These are phyloP conservation scores for Ormyrus labotus DNA, from an alignment of 2,888 invertebrate species.

Conservation along the genomic window DNA sequence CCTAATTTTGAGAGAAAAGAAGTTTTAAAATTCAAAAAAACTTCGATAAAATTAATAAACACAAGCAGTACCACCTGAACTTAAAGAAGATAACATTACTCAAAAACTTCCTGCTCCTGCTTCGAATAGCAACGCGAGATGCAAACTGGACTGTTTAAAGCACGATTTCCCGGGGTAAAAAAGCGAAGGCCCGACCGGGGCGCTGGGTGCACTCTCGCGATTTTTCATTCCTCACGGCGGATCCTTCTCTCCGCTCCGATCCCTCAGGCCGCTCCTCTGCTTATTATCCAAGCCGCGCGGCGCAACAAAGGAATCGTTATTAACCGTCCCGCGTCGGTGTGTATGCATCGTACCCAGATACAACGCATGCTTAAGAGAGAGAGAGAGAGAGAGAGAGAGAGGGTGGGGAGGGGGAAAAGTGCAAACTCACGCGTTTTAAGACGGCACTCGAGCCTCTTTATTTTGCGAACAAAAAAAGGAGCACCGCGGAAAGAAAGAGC, in stretches of 20 bases:
- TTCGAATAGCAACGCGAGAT: too few species aligned
- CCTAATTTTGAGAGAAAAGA: too few species aligned
- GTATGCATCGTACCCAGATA: neutral
- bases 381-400: too few species aligned
- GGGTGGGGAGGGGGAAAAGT: constrained; percentile 40
- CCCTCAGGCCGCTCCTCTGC: constrained; percentile 14
- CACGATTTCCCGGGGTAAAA: neutral
- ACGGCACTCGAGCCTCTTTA: constrained; percentile 21
- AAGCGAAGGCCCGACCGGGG: neutral
- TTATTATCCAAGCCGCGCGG: constrained; percentile 52
- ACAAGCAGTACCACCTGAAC: too few species aligned
- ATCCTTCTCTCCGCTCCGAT: constrained; percentile 17
- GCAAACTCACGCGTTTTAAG: constrained; percentile 56
- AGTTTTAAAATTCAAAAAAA: too few species aligned
- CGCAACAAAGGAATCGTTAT: constrained; percentile 66
- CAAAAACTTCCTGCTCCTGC: too few species aligned
- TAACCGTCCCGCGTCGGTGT: constrained; percentile 54
- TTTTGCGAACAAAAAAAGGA: constrained; percentile 3
- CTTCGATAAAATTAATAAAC: too few species aligned
- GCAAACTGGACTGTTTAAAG: too few species aligned
- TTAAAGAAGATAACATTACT: too few species aligned
- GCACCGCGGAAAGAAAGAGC: neutral
- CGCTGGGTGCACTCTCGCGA: constrained; percentile 1
- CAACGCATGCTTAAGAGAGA: too few species aligned
- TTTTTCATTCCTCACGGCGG: constrained; percentile 35